Percentiles rank a stretch among this genome's conserved stretches.
Evolutionary conservation across 2,113 vertebrate genomes (phyloP).

Genomic region (Erythrocercus mccallii): DNA sequence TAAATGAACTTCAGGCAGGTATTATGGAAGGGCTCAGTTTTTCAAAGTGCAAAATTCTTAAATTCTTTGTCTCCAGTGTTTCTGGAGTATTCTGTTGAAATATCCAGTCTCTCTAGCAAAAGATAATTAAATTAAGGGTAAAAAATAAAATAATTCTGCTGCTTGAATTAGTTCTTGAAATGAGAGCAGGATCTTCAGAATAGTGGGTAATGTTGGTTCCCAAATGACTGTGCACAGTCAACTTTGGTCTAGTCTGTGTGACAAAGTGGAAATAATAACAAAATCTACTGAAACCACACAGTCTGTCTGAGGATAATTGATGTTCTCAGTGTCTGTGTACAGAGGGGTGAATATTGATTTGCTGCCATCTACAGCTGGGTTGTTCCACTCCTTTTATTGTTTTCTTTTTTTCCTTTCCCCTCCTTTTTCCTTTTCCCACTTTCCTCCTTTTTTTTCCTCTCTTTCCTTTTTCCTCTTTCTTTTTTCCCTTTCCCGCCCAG

Average conservation of each 20-base stretch:
- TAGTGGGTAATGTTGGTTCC: not conserved
- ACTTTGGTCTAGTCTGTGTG: not conserved
- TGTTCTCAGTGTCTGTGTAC: not conserved
- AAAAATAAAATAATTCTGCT: not conserved
- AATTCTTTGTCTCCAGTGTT: not conserved
- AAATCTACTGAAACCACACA: not conserved
- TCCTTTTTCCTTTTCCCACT: not conserved
- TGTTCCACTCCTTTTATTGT: not conserved
- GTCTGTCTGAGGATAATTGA: not conserved
- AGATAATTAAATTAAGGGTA: not conserved
- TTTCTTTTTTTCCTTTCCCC: not conserved
- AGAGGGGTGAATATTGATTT: conserved; percentile 40
- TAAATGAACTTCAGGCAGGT: not conserved
- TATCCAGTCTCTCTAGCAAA: not conserved
- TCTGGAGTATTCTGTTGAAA: not conserved
- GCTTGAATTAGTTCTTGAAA: not conserved
- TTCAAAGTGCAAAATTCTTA: not conserved
- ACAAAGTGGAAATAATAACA: not conserved
- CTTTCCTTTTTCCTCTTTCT: not conserved
- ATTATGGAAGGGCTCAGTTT: not conserved
- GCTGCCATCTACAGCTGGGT: conserved; percentile 65
- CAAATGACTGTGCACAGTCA: not conserved
- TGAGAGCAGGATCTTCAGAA: not conserved
- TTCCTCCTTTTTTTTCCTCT: too few species aligned
- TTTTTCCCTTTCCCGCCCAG: not conserved